Base-by-base conservation (phyloP, 30 jellyfish, hydroid and myxozoan genomes). In the Aurelia aurita region DNA sequence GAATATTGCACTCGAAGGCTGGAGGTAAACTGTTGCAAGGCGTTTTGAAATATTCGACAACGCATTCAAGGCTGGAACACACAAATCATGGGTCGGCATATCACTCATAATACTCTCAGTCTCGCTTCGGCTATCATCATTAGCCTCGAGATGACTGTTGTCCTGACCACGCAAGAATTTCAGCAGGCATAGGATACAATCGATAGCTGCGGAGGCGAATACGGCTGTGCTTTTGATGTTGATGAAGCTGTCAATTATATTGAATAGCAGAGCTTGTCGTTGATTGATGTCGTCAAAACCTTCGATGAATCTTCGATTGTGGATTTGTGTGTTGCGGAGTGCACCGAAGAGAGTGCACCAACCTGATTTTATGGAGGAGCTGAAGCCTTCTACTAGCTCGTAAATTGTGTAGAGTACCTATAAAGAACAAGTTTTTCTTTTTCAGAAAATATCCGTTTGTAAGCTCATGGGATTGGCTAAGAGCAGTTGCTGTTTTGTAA, bases 301-400 rank as follows among this genome's bases (percentile, higher is more conserved):
- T 43, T 88, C 97, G 64, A 83, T 43, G 66, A 88, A 51, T 14
- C 92, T 88, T 29, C 97, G 92, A 57, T 90, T 92, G 90, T 75
- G 88, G 25, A 94, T 89, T 55, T 94, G 96, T 12, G 96, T 80
- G 74, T 89, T 88, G 57, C 97, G 91, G n/a, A 94, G 80, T 5
- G 99, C 97, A 22, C 97, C 91, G 67, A 94, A 89, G 32, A 94
- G 80, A 3, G 99, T 79, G 45, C 99, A 80, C 99, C 99, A 94
- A 21, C 99, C 99, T 7, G 99, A 94, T 39, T 94, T 94, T 44
- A 94, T 85, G n/a, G 97, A 68, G 19, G 94, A 81, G 22, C 93
- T 62, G 72, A 89, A 94, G 69, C 99, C 97, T 85, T 94, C 99
- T 20, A 94, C 99, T 5, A 94, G 95, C 88, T 94, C 99, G 71